Evolutionary conservation across 2,888 invertebrate genomes (phyloP).

Genomic region (Agrypnus murinus): DNA sequence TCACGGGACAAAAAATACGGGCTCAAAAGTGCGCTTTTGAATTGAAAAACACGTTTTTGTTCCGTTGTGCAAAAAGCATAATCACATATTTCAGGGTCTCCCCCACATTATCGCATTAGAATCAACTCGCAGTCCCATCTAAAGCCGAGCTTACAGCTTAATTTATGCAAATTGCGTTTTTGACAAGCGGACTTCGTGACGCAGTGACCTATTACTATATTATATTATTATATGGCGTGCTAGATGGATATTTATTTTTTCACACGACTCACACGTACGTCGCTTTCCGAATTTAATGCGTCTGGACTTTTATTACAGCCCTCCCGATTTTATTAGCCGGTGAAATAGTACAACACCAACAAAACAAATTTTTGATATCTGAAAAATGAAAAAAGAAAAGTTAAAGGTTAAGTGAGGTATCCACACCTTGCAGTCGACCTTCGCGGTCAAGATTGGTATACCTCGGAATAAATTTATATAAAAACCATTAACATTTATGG

Average conservation of each 20-base stretch:
- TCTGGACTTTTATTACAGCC: conserved; percentile 46
- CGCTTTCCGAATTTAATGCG: conserved; percentile 55
- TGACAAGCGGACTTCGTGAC: conserved; percentile 66
- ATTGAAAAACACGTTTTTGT: conserved; percentile 44
- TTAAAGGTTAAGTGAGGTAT: too few relatives aligned
- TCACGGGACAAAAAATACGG: conserved; percentile 36
- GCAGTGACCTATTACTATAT: conserved; percentile 62
- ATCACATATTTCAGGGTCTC: conserved; percentile 46
- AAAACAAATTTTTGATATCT: too few relatives aligned
- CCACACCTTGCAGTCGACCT: neutral
- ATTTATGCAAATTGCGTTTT: conserved; percentile 67
- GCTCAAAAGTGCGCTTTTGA: conserved; percentile 39
- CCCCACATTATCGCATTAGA: conserved; percentile 49
- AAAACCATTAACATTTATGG: conserved; percentile 20
- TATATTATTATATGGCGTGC: conserved; percentile 65
- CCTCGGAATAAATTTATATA: conserved; percentile 15
- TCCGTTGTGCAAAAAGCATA: conserved; percentile 44
- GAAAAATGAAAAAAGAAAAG: neutral
- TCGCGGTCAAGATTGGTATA: neutral
- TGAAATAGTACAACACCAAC: neutral
- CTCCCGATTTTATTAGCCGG: conserved; percentile 39
- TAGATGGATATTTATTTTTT: conserved; percentile 58
- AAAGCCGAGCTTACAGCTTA: conserved; percentile 61
- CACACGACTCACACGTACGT: conserved; percentile 53
- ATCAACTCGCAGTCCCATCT: conserved; percentile 49